Evolutionary conservation across 2,888 invertebrate species (phyloP).

Genomic region (Scaptomyza polygonia): DNA sequence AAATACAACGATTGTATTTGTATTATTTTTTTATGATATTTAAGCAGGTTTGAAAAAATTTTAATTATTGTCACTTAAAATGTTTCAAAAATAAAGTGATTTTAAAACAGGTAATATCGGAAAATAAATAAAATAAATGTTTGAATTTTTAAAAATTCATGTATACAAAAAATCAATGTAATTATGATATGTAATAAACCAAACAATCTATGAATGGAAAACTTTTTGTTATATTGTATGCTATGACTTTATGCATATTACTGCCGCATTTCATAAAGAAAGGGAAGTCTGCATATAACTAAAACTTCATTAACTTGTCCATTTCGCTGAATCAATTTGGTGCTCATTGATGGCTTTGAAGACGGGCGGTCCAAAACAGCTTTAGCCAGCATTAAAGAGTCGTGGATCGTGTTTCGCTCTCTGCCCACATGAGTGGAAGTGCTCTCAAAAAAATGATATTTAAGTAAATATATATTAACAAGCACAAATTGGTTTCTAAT

Average conservation of each 20-base stretch:
- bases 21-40: background rate
- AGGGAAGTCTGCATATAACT: conserved; percentile 16
- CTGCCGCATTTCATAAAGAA: background rate
- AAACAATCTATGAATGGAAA: background rate
- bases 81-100: too few species aligned
- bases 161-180: too few species aligned
- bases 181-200: too few species aligned
- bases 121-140: too few species aligned
- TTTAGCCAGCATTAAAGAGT: conserved; percentile 10
- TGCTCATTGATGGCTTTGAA: conserved; percentile 27
- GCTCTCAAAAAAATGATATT: conserved; percentile 21
- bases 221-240: background rate
- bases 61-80: background rate
- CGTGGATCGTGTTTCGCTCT: conserved; percentile 28
- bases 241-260: background rate
- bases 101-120: too few species aligned
- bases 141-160: too few species aligned
- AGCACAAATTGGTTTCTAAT: conserved; percentile 11
- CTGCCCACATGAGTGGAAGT: conserved; percentile 36
- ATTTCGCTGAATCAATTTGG: conserved; percentile 29
- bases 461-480: background rate
- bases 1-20: background rate
- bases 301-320: conserved; percentile 19
- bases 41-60: background rate
- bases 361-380: conserved; percentile 15